These are phyloP conservation scores for Ailurus styani DNA, from an alignment of 2,113 vertebrate species.

Conservation along the genomic window DNA sequence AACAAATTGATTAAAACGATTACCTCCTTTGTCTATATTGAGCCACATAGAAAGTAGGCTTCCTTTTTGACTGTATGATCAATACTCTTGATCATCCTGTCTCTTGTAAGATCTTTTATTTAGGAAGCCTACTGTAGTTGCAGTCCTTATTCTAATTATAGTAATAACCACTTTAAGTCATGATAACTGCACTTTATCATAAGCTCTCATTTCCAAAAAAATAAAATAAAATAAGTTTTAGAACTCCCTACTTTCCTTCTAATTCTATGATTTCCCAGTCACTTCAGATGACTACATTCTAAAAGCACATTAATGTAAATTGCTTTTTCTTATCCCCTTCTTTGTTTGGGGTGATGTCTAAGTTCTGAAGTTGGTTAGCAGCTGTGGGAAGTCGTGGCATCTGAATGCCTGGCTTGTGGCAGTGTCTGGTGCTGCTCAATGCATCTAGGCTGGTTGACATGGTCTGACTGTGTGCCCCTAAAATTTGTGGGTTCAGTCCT, in stretches of 20 bases:
- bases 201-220: neutral
- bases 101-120: neutral
- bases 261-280: neutral
- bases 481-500: neutral
- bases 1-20: neutral
- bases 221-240: neutral
- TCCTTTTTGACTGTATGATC: neutral
- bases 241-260: neutral
- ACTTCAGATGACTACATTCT: neutral
- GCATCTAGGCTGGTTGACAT: neutral
- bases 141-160: neutral
- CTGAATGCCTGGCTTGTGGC: neutral
- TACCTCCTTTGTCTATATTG: neutral
- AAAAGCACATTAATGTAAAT: neutral
- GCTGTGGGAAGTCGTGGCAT: neutral
- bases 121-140: neutral
- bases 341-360: neutral
- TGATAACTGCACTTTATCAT: neutral
- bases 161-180: neutral
- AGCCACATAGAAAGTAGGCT: neutral
- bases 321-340: neutral
- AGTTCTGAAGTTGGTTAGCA: neutral
- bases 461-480: neutral
- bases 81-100: neutral
- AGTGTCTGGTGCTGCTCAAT: neutral